These are phyloP conservation scores for Eupelmus urozonus DNA, from an alignment of 2,888 invertebrate species.

Conservation along the genomic window DNA sequence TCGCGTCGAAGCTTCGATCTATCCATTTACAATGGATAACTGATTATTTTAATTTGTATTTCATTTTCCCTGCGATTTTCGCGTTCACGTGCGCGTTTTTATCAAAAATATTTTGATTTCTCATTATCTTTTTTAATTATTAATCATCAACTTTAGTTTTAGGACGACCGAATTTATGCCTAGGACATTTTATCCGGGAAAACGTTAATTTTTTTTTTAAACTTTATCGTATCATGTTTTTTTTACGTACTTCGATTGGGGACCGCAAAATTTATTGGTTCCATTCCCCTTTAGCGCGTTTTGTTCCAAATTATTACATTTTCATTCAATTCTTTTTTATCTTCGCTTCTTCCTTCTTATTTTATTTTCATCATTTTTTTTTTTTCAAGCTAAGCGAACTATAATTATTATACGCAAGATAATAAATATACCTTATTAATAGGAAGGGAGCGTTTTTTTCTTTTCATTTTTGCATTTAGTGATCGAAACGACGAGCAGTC, in stretches of 20 bases:
- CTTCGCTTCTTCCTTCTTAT: neutral
- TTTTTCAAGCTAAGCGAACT: slow-evolving; percentile 53
- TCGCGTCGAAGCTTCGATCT: slow-evolving; percentile 59
- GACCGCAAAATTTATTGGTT: slow-evolving; percentile 37
- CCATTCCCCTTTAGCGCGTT: slow-evolving; percentile 30
- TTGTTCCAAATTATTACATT: slow-evolving; percentile 25
- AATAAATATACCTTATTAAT: slow-evolving; percentile 49
- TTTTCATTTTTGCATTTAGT: slow-evolving; percentile 16
- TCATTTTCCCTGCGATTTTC: slow-evolving; percentile 61
- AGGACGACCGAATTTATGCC: slow-evolving; percentile 56
- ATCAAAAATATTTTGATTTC: slow-evolving; percentile 69
- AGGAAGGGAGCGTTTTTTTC: slow-evolving; percentile 27
- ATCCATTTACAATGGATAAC: slow-evolving; percentile 54
- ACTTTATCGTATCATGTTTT: slow-evolving; percentile 21
- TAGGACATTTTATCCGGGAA: slow-evolving; percentile 50
- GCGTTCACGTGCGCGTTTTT: slow-evolving; percentile 63
- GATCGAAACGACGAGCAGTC: slow-evolving; percentile 61
- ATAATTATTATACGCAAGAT: slow-evolving; percentile 50
- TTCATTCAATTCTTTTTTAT: slow-evolving; percentile 6
- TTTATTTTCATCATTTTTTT: slow-evolving; percentile 3
- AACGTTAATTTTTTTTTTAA: slow-evolving; percentile 35
- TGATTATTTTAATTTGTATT: slow-evolving; percentile 39
- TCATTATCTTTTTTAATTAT: slow-evolving; percentile 49
- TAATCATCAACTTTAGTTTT: slow-evolving; percentile 48
- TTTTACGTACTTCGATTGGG: slow-evolving; percentile 12